Evolutionary conservation across 2,113 vertebrate genomes (phyloP), one percentile per base, ranked within the genome.

Genomic region (Protobothrops mucrosquamatus): DNA sequence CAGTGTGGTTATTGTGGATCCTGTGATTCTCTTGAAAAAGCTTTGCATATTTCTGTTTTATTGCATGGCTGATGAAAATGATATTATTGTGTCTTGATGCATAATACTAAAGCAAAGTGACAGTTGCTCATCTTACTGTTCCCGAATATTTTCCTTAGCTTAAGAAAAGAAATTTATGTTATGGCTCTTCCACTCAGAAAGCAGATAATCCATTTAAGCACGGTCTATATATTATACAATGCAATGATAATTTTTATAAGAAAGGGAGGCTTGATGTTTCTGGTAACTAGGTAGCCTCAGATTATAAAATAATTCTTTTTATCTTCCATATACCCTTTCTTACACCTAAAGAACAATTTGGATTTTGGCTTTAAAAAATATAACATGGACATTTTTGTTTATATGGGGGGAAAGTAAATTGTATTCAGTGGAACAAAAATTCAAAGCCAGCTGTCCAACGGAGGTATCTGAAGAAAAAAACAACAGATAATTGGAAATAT

Each of bases 1-100:
- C 97, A 96, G 97, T 97, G 97, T 97, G 97, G 96, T 97, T 98
- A 97, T 95, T 97, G 95, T 69, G 94, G 95, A 97, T 97, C 96
- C 94, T 95, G 94, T 96, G 97, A 97, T 97, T 97, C 96, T 97
- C 92, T 95, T 96, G 96, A 93, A 97, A 95, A 96, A 96, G 96
- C 93, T 97, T 96, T 95, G n/a, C 81, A 87, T 93, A 96, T 96
- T 98, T 97, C 96, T 95, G 52, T 96, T 96, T 97, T 96, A 95
- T 94, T 95, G 95, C 94, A 96, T 96, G 94, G 92, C 96, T 96
- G 96, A 94, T 96, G 94, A 96, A 97, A 95, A 97, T 95, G 95
- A 93, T 96, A 96, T 94, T 93, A 20, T 95, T 97, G 97, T 97
- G 89, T 93, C 94, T 93, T 96, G 92, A 96, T 96, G 95, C 95